phyloP scores from a whole-genome alignment of 1,140 invertebrate genomes.

The Octopus bimaculoides region DNA sequence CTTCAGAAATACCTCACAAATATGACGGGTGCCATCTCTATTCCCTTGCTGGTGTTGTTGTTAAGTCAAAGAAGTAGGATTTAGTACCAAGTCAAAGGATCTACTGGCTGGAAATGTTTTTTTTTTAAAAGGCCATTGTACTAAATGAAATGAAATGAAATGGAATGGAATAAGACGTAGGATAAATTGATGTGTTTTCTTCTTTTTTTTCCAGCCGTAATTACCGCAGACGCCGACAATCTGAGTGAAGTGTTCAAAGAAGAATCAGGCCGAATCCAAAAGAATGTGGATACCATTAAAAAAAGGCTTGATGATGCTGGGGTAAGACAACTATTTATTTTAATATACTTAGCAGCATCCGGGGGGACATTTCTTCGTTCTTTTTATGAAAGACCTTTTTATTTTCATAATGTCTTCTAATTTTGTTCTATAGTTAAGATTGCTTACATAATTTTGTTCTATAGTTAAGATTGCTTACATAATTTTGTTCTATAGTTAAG shows the following conservation, averaged over 20 bases:
- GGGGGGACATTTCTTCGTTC: neutral
- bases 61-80: too few species aligned
- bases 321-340: neutral
- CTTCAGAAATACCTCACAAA: too few species aligned
- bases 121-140: too few species aligned
- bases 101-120: too few species aligned
- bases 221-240: neutral
- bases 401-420: neutral
- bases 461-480: neutral
- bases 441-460: neutral
- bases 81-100: too few species aligned
- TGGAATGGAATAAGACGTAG: too few species aligned
- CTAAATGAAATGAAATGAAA: too few species aligned
- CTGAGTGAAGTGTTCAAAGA: slow-evolving; percentile 6
- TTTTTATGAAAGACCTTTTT: neutral
- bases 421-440: neutral
- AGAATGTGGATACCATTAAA: neutral
- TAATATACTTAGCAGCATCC: neutral
- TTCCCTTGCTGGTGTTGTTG: too few species aligned
- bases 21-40: too few species aligned
- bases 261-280: neutral
- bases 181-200: neutral
- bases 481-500: neutral
- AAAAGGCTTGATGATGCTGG: neutral
- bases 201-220: neutral